Conservation (phyloP, 1,140 invertebrate species). For the Drosophila santomea region DNA sequence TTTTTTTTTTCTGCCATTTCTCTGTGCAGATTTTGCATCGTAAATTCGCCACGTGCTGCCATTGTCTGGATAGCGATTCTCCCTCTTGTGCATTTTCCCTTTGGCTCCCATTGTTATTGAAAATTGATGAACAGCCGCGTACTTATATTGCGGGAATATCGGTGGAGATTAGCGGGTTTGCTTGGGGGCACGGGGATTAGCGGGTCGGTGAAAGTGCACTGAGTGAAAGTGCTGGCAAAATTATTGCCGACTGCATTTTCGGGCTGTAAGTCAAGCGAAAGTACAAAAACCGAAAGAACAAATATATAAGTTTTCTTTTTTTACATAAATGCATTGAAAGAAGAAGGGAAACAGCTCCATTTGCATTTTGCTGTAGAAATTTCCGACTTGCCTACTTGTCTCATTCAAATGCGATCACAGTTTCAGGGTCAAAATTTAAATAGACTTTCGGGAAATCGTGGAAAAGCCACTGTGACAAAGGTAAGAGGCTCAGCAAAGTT, state of each 20-base stretch:
- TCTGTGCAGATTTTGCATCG: constrained; percentile 51
- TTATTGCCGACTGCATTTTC: constrained; percentile 55
- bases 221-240: constrained; percentile 56
- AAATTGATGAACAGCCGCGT: constrained; percentile 62
- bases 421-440: constrained; percentile 50
- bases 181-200: neutral
- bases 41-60: constrained; percentile 59
- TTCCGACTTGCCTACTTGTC: constrained; percentile 36
- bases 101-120: constrained; percentile 67
- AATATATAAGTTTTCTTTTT: constrained; percentile 32
- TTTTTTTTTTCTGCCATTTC: constrained; percentile 4
- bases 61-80: constrained; percentile 38
- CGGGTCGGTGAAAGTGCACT: neutral
- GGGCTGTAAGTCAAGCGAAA: constrained; percentile 61
- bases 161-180: constrained; percentile 7
- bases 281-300: constrained; percentile 41
- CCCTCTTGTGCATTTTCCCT: constrained; percentile 20
- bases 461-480: constrained; percentile 6
- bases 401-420: constrained; percentile 54
- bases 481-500: constrained; percentile 14
- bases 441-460: constrained; percentile 1
- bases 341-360: neutral
- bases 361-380: constrained; percentile 19
- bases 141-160: constrained; percentile 5
- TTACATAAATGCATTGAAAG: constrained; percentile 11